Base-by-base conservation (phyloP, 2,888 invertebrate genomes). In the Linyphia triangularis region DNA sequence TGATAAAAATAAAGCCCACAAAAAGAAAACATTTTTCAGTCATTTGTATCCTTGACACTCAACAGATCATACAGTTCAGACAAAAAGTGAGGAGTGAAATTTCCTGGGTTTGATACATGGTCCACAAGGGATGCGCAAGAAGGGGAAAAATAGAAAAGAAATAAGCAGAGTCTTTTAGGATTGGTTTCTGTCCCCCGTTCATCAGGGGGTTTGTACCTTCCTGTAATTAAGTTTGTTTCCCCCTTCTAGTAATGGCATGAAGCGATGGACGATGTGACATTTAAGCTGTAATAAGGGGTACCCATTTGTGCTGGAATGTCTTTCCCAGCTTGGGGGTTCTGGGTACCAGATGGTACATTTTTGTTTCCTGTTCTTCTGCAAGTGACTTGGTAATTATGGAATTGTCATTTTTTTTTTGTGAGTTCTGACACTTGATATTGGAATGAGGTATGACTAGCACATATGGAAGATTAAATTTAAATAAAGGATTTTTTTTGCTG, bases 31-130 rank as follows among this genome's bases (percentile, higher is more conserved):
- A 61, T 82, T 82, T 82, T 72, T 63, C 70, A 61, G 40, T 72
- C 82, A 70, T 82, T 82, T 82, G 82, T 82, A 82, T 72, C 72
- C 9, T 28, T 59, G 82, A 82, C 72, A 63, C 59, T 40, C 70
- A 72, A 59, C 82, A 82, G 72, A 82, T 72, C 61, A n/a, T 40
- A 37, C 43, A 28, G 40, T 28, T 37, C 4, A 13, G 2, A 5
- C 9, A 51, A 51, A n/a, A 51, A 16, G n/a, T 26, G 78, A 78
- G 28, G 78, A 78, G 26, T 40, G 78, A 78, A 65, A 37, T 77
- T 77, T 77, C 75, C 75, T 30, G 75, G 9, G 16, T 19, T 33
- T 57, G 22, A 57, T 59, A 37, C 33, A 61, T 61, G 59, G 59
- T n/a, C n/a, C 51, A 51, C 51, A 51, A 51, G 51, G 51, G 51